phyloP scores from a whole-genome alignment of 2,888 invertebrate species.

The Amblyjoppa proteus region DNA sequence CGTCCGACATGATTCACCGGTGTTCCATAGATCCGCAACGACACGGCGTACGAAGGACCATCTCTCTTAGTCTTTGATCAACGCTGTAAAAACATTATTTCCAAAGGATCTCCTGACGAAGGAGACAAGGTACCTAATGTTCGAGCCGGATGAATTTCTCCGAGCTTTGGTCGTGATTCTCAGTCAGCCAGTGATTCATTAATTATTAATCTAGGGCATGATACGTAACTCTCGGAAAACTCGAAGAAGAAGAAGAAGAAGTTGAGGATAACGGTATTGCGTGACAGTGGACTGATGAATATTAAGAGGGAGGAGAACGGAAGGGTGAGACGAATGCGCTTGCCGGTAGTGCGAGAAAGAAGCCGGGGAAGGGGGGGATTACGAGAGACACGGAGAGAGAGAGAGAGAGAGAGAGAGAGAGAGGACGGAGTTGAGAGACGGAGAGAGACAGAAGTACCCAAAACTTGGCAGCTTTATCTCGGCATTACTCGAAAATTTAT shows the following conservation, averaged over 20 bases:
- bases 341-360: slow-evolving; percentile 37
- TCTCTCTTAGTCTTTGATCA: not conserved
- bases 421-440: slow-evolving; percentile 3
- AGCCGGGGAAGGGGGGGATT: slow-evolving; percentile 9
- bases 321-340: slow-evolving; percentile 49
- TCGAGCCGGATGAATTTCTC: slow-evolving; percentile 35
- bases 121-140: not conserved
- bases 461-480: slow-evolving; percentile 85
- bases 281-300: slow-evolving; percentile 84
- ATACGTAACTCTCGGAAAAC: slow-evolving; percentile 78
- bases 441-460: slow-evolving; percentile 72
- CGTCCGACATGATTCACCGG: not conserved
- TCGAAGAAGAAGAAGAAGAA: slow-evolving; percentile 76
- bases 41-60: not conserved
- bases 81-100: not conserved
- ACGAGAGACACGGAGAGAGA: slow-evolving; percentile 11
- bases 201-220: slow-evolving; percentile 63
- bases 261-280: slow-evolving; percentile 83
- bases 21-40: too few species aligned
- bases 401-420: slow-evolving; percentile 28
- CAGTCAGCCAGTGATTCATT: slow-evolving; percentile 42
- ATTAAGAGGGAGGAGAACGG: slow-evolving; percentile 79
- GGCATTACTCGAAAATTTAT: slow-evolving; percentile 85
- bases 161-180: slow-evolving; percentile 58
- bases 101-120: not conserved